Conservation (phyloP, 1,140 invertebrate species). For the Periplaneta americana region DNA sequence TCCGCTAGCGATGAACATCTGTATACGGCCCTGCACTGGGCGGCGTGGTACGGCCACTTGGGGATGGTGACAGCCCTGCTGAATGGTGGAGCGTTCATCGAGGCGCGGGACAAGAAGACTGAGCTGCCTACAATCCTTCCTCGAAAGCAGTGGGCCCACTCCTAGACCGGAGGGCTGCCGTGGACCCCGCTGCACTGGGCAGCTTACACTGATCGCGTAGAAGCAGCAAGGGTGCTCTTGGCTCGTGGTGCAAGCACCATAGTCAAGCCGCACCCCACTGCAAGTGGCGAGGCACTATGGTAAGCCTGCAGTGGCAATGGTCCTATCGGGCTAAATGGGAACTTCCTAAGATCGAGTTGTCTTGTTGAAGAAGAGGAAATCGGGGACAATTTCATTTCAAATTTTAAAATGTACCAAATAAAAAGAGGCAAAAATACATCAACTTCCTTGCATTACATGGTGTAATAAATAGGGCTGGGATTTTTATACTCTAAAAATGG, state of each 20-base stretch:
- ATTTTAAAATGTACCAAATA: too few relatives aligned
- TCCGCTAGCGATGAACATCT: too few relatives aligned
- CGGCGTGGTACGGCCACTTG: background rate
- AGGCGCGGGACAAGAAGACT: background rate
- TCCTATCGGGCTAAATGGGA: too few relatives aligned
- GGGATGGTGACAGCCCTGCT: background rate
- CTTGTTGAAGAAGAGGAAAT: too few relatives aligned
- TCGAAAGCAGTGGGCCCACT: background rate
- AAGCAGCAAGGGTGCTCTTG: slow-evolving; percentile 48
- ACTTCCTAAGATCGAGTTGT: too few relatives aligned
- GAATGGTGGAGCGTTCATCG: background rate
- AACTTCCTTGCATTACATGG: too few relatives aligned
- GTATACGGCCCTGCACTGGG: background rate
- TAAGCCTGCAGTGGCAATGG: too few relatives aligned
- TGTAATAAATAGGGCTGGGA: too few relatives aligned
- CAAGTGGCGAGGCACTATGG: too few relatives aligned
- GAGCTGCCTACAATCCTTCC: background rate
- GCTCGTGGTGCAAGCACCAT: background rate
- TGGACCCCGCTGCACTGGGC: slow-evolving; percentile 59
- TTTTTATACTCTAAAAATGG: too few relatives aligned
- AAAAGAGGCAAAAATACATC: too few relatives aligned
- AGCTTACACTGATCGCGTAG: slow-evolving; percentile 59
- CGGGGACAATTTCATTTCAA: too few relatives aligned
- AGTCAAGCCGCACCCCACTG: background rate
- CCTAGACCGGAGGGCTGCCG: background rate